Conservation (phyloP, 2,797 vertebrate genomes). For the Paramormyrops hopkinsi region DNA sequence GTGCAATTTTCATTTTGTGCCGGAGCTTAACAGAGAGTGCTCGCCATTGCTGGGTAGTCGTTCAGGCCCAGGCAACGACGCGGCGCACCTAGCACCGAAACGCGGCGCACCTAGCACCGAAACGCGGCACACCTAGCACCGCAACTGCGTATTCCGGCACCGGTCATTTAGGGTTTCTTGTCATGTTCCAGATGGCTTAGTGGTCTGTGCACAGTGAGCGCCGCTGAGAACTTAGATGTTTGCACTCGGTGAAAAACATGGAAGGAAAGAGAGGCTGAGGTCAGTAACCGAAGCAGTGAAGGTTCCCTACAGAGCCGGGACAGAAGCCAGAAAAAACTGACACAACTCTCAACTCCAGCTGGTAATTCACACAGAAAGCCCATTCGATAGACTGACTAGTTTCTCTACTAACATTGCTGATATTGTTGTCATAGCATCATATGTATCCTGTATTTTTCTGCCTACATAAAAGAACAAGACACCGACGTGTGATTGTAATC, state of each 20-base stretch:
- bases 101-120: neutral
- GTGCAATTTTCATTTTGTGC: neutral
- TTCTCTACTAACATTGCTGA: neutral
- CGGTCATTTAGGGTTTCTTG: neutral
- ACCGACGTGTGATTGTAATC: neutral
- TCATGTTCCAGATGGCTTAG: neutral
- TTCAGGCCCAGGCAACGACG: constrained; percentile 37
- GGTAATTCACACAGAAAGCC: neutral
- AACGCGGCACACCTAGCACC: constrained; percentile 7
- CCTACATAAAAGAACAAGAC: neutral
- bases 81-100: neutral
- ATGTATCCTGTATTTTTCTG: neutral
- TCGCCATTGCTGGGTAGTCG: constrained; percentile 4
- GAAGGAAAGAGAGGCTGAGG: constrained; percentile 33
- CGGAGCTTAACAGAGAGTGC: neutral
- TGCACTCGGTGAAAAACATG: neutral
- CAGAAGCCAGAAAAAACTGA: neutral
- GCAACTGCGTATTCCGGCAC: constrained; percentile 15
- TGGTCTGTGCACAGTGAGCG: neutral
- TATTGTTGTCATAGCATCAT: neutral
- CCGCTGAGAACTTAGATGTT: neutral
- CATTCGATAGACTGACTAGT: neutral
- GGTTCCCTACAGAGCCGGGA: neutral
- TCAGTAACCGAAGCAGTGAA: neutral
- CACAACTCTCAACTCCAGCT: neutral